Base-by-base conservation (phyloP, 2,797 vertebrate species). In the Enteromius mattozi region DNA sequence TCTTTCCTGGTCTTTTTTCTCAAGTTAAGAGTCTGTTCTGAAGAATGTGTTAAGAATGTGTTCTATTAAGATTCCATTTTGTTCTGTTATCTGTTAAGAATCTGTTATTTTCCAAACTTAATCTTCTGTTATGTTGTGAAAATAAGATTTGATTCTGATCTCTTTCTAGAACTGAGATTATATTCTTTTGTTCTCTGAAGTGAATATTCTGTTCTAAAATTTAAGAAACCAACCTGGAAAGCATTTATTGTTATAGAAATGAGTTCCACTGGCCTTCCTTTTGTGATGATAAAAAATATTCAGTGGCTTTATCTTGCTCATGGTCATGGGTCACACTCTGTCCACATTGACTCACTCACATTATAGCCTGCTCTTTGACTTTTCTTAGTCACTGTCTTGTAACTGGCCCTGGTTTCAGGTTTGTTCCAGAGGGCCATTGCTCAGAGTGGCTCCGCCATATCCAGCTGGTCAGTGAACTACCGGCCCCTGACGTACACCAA, bases 391-490 rank as follows among this genome's bases (percentile, higher is more conserved):
- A 72, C 45, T 70, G 47, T 66, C 80, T 45, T 59, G 45, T 85
- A 76, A 54, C 54, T 80, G 59, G 51, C 24, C 24, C 37, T 59
- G 49, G 33, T 27, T 54, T 51, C 85, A 98, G 97, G 97, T 61
- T 91, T 98, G 65, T 98, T 98, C 94, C 97, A 99, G 93, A 96
- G 97, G 89, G 97, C 97, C 89, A 97, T 99, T 0, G 97, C 97
- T 24, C 97, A 99, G 94, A 99, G 97, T 4, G 97, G 97, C 54
- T 97, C 97, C 0, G 97, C 97, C 88, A 97, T 99, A 86, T 97
- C 97, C 91, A 98, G 97, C 90, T 99, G 97, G 97, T 97, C 97
- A 0, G 97, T 99, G 81, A 99, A 98, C 92, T 99, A 98, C 90
- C 94, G 96, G 21, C 97, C 97, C 0, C 93, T 97, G 63, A 97